Base-by-base conservation (phyloP, 2,888 invertebrate species). In the Plebejus melissa region DNA sequence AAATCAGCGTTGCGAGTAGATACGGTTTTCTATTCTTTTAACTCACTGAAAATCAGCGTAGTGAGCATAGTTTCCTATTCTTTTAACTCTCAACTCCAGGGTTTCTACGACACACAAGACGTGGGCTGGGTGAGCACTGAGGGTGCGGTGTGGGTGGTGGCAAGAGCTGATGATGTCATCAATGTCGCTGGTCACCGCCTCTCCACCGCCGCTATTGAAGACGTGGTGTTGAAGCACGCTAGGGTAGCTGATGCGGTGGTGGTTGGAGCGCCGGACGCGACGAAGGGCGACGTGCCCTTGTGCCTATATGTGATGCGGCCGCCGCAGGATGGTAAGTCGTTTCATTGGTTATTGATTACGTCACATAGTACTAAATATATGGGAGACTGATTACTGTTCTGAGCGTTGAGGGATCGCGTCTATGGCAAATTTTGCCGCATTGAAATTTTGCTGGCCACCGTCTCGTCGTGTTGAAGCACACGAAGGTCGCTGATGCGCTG, bases 21-120 rank as follows among this genome's bases (percentile, higher is more conserved):
- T 22, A 22, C 22, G 22, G 22, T 22, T 22, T 22, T 22, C 22
- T 22, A 22, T 22, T 22, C 22, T 22, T 22, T 22, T 22, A 22
- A 22, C 22, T 22, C 22, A 22, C 22, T 22, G 22, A 22, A 22
- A 22, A 22, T 22, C 22, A 22, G 22, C 22, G 22, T 22, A 22
- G 22, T 22, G 22, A 22, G 22, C 22, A 22, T 22, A 22, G 22
- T 22, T 22, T 22, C 22, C 22, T 22, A 22, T 22, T 22, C 22
- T 22, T 22, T 22, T 22, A 22, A 22, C 22, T 22, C 22, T 22
- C 22, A 22, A 22, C 70, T 77, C 13, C 83, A 97, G 97, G 97
- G 97, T 4, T 98, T 95, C 87, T 98, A 99, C 85, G 98, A 98
- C 84, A 98, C 98, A 0, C 98, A 98, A 97, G 99, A 99, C 85